Conservation (phyloP, 2,113 vertebrate genomes). For the Oncorhynchus clarkii region DNA sequence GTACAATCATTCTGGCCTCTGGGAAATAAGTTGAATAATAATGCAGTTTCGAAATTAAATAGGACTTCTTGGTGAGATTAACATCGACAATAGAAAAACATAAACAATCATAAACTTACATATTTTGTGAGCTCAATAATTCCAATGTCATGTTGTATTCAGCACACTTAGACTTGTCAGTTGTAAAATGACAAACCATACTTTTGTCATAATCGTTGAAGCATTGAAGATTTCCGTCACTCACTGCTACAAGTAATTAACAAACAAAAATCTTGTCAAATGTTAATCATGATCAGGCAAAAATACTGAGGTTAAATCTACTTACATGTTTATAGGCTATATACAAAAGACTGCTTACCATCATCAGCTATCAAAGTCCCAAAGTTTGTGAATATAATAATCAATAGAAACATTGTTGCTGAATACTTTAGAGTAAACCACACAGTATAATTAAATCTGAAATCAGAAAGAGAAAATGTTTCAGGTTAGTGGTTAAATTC, state of each 20-base stretch:
- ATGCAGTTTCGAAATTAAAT: neutral
- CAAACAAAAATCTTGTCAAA: neutral
- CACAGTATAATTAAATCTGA: neutral
- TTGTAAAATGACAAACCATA: constrained; percentile 45
- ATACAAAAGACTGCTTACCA: neutral
- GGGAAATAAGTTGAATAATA: constrained; percentile 1
- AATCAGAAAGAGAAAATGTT: neutral
- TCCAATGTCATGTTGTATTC: constrained; percentile 35
- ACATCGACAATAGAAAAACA: neutral
- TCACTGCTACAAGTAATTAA: neutral
- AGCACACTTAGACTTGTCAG: constrained; percentile 37
- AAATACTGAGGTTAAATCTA: neutral
- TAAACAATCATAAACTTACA: constrained; percentile 22
- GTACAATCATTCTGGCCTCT: neutral
- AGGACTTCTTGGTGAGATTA: neutral
- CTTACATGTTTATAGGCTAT: neutral
- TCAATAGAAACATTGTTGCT: neutral
- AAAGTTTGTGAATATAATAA: neutral
- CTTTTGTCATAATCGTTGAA: constrained; percentile 22
- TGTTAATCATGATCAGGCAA: neutral
- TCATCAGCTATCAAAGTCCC: neutral
- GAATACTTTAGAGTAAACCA: neutral
- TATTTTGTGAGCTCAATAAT: accelerated
- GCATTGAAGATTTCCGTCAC: constrained; percentile 36
- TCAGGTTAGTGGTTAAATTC: neutral